Evolutionary conservation across 2,888 invertebrate species (phyloP), one percentile per base, ranked within the genome.

Genomic region (Thymelicus sylvestris): DNA sequence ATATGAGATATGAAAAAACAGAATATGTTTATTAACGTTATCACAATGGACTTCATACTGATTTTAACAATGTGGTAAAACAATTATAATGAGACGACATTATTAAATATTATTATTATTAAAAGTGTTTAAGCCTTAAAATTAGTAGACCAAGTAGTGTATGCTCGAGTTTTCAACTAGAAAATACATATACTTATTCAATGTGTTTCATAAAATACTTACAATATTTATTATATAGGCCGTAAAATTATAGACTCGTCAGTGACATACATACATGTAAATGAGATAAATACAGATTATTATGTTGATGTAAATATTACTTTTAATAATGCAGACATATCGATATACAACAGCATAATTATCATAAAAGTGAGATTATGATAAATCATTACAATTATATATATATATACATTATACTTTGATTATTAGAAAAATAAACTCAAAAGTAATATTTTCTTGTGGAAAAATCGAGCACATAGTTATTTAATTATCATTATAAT

Each of bases 401-500:
- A 31, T 31, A 2, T 31, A 3, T 31, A 5, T 31, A 31, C 31
- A 19, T 19, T 7, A 10, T 41, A 41, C 10, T 41, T 6, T 41
- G 0, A 10, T 41, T 41, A 41, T 2, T 7, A 44, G 12, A 55
- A 24, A 12, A 52, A 50, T 1, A 1, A 15, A 8, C 10, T 12
- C 0, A 52, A 19, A 52, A 52, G 6, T 19, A 19, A 52, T 19
- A 8, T 15, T 12, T 44, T 67, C 50, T 24, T 63, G 50, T 68
- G 31, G 47, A 68, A 50, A 38, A 55, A 12, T 67, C 15, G 12
- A 60, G 38, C 15, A 44, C 41, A 44, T 44, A 31, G 12, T 7
- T 55, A 62, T 39, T 15, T 39, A 31, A 62, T 52, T 63, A 63
- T 31, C 13, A 50, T 15, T 12, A 57, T 85, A 83, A 85, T 80